phyloP scores from a whole-genome alignment of 2,888 invertebrate genomes.

The Drosophila melanocephala region DNA sequence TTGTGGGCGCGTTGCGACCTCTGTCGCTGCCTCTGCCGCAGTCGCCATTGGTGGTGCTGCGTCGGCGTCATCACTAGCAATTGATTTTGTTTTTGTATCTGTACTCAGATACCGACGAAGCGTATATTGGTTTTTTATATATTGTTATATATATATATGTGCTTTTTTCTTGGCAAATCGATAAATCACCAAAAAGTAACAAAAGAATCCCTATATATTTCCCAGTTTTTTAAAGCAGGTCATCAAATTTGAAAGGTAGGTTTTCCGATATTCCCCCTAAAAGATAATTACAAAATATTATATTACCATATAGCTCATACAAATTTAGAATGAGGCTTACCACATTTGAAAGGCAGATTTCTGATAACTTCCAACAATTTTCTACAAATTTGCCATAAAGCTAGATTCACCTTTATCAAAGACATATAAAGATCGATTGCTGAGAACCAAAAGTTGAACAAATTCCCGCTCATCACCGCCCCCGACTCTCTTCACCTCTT shows the following conservation, averaged over 20 bases:
- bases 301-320: neutral
- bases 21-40: conserved; percentile 25
- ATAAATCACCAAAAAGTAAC: neutral
- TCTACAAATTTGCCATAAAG: neutral
- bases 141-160: neutral
- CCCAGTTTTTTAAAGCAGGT: neutral
- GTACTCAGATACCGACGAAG: neutral
- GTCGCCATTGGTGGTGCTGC: conserved; percentile 11
- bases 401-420: neutral
- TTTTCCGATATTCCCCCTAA: neutral
- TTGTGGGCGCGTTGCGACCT: conserved; percentile 35
- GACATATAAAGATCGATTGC: neutral
- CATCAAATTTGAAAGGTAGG: neutral
- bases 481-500: neutral
- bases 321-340: neutral
- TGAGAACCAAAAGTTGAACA: neutral
- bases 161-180: neutral
- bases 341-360: neutral
- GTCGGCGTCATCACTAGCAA: conserved; percentile 14
- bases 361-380: neutral
- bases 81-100: conserved; percentile 25
- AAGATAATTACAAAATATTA: neutral
- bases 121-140: neutral
- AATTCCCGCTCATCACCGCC: neutral
- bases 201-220: neutral